Evolutionary conservation across 2,888 invertebrate genomes (phyloP).

Genomic region (Heterodera filipjevi): DNA sequence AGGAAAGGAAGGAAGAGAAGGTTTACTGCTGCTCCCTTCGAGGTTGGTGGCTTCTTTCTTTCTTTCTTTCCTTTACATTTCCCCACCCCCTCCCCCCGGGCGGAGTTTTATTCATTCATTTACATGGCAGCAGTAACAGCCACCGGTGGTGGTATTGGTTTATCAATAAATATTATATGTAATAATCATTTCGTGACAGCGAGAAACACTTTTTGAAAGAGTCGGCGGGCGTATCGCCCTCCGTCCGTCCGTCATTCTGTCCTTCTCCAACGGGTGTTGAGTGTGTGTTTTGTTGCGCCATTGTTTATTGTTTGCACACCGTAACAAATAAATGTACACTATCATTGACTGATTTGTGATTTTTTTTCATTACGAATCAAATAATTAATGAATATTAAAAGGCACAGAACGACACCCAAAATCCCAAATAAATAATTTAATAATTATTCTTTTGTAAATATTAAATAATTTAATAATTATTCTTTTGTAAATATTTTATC

Average conservation of each 20-base stretch:
- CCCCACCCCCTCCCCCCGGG: neutral
- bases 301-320: conserved; percentile 5
- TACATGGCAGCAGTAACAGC: neutral
- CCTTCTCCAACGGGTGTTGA: neutral
- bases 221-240: neutral
- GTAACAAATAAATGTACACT: neutral
- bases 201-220: neutral
- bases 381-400: no score
- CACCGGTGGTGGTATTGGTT: neutral
- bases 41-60: neutral
- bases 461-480: no score
- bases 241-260: neutral
- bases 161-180: neutral
- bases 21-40: neutral
- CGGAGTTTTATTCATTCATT: neutral
- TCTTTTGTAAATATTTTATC: no score
- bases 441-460: no score
- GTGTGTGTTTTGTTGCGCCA: neutral
- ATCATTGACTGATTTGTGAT: no score
- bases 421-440: no score
- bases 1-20: neutral
- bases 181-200: neutral
- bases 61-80: neutral
- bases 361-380: neutral
- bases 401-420: no score